phyloP scores from a whole-genome alignment of 2,888 invertebrate species.

The Apamea anceps region DNA sequence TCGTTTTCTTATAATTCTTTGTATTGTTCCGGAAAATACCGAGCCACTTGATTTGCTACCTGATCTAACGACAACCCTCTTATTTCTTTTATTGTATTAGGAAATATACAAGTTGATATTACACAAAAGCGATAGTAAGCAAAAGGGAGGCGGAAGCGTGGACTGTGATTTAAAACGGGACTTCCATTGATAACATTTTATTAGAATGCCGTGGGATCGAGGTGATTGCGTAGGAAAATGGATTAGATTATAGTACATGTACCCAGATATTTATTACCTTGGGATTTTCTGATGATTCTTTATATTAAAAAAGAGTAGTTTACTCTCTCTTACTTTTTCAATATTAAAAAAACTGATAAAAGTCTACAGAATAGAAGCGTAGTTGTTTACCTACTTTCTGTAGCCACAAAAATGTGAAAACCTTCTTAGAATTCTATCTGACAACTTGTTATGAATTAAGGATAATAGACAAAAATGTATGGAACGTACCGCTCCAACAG shows the following conservation, averaged over 20 bases:
- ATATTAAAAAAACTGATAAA: background rate
- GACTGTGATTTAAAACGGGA: conserved; percentile 58
- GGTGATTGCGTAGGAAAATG: conserved; percentile 40
- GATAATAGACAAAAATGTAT: background rate
- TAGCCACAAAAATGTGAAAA: background rate
- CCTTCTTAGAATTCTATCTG: background rate
- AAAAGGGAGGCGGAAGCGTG: conserved; percentile 41
- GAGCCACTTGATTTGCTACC: conserved; percentile 75
- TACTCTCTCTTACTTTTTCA: no score
- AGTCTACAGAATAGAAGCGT: background rate
- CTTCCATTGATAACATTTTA: conserved; percentile 56
- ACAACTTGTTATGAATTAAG: conserved; percentile 7
- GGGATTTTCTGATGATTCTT: background rate
- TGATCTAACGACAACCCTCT: conserved; percentile 75
- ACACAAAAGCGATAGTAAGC: conserved; percentile 55
- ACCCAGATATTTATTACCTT: background rate
- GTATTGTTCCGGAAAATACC: conserved; percentile 79
- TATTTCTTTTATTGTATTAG: conserved; percentile 71
- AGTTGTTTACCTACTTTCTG: background rate
- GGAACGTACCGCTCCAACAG: background rate
- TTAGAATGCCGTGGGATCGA: conserved; percentile 34
- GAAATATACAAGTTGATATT: conserved; percentile 63
- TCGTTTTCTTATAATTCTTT: conserved; percentile 85
- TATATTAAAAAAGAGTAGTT: background rate
- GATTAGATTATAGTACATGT: conserved; percentile 1